Percentiles rank a stretch among this genome's conserved stretches.
Conservation (phyloP, 2,888 invertebrate genomes). For the Tyria jacobaeae region DNA sequence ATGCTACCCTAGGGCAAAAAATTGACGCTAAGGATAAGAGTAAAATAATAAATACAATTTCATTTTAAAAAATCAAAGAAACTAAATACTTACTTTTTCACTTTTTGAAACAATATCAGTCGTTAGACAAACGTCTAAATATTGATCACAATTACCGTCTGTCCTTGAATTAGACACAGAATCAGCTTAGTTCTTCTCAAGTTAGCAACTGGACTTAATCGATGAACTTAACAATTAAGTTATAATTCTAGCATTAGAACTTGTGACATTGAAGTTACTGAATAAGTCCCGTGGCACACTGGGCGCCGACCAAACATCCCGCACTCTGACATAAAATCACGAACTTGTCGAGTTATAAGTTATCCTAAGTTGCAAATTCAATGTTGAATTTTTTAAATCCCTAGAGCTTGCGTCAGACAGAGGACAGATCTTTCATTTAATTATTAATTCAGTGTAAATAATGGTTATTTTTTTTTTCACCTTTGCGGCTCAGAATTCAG, state of each 20-base stretch:
- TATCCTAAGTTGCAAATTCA: neutral
- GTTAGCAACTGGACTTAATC: neutral
- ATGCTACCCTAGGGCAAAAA: too few relatives aligned
- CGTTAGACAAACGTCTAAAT: neutral
- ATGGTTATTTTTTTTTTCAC: constrained; percentile 38
- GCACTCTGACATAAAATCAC: neutral
- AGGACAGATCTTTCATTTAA: constrained; percentile 27
- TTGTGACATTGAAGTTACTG: constrained; percentile 3
- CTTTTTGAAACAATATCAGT: neutral
- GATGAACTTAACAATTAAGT: neutral
- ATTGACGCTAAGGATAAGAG: too few relatives aligned
- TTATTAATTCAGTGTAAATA: constrained; percentile 39
- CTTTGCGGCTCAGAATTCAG: constrained; percentile 21
- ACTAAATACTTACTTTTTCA: neutral
- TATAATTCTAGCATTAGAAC: neutral
- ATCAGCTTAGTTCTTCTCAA: neutral
- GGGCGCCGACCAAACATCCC: neutral
- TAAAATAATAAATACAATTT: too few relatives aligned
- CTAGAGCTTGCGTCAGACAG: constrained; percentile 19
- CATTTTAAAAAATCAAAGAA: too few relatives aligned
- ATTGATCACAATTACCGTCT: neutral
- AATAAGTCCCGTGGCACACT: neutral
- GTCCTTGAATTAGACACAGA: neutral
- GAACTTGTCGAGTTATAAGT: neutral
- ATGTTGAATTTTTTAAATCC: neutral